Evolutionary conservation across 1,140 invertebrate species (phyloP), one percentile per base, ranked within the genome.

Genomic region (Ruditapes philippinarum): DNA sequence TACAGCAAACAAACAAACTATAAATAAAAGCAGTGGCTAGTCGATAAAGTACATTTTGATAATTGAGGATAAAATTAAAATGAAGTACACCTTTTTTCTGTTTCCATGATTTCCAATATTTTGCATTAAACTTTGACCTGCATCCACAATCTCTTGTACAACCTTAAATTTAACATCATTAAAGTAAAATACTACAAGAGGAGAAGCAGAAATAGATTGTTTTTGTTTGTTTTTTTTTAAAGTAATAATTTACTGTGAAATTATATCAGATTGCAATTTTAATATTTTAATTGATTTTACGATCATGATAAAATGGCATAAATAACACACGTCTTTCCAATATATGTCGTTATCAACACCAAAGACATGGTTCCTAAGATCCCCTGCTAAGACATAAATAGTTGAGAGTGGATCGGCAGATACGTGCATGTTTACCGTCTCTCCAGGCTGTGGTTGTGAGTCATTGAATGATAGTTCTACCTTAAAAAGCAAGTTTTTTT

Each of bases 321-420:
- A 49, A 11, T 49, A 4, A 62, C 57, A 25, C 60, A 86, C 83
- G 19, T 86, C 83, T 25, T 49, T 11, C 1, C 19, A 17, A 25
- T 38, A 86, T 0, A 86, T 86, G 22, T 86, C 83, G 22, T 86
- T 86, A 4, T 60, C 45, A 12, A 45, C 57, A 60, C 83, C 83
- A 9, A 86, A 42, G 9, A 86, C 25, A 3, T 49, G 25, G 38
- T 86, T 86, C 5, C 83, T n/a, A 42, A 76, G 68, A 60, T 86
- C 83, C 28, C 60, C 62, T n/a, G 40, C 70, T 51, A 76, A 57
- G 25, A 86, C 33, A 57, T 76, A 86, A 0, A 86, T 70, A 36
- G 68, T 86, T 11, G 83, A 86, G 11, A 0, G 3, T 0, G 68
- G 83, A 60, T 68, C 65, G 2, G 62, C 83, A 3, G 68, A 51